Conservation (phyloP, 2,888 invertebrate species). For the Nomada ruficornis region DNA sequence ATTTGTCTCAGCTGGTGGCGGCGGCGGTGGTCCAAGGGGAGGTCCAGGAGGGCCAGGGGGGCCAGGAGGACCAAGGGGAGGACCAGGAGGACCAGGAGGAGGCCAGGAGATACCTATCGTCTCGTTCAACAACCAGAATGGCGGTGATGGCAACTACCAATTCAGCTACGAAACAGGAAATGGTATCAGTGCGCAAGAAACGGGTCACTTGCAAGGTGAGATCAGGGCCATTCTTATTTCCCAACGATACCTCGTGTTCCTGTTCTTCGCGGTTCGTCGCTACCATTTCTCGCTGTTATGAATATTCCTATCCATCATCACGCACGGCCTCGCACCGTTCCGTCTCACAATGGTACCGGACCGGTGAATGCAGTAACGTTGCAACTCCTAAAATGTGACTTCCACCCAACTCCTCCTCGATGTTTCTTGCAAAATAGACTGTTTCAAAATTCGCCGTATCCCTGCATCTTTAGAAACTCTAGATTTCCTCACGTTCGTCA, state of each 20-base stretch:
- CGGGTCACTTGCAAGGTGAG: constrained; percentile 78
- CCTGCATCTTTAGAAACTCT: background rate
- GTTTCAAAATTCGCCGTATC: too few relatives aligned
- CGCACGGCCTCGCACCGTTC: constrained; percentile 37
- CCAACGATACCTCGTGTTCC: constrained; percentile 43
- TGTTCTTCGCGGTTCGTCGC: constrained; percentile 59
- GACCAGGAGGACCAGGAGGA: constrained; percentile 45
- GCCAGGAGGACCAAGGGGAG: constrained; percentile 53
- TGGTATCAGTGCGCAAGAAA: constrained; percentile 79
- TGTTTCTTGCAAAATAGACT: constrained; percentile 3
- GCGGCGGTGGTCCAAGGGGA: constrained; percentile 67
- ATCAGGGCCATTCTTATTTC: constrained; percentile 56
- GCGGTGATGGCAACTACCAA: constrained; percentile 80
- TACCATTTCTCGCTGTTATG: constrained; percentile 53
- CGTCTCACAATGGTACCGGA: constrained; percentile 41
- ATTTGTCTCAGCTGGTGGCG: constrained; percentile 55
- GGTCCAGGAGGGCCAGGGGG: constrained; percentile 33
- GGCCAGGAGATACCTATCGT: constrained; percentile 77
- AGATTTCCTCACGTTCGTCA: background rate
- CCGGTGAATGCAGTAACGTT: constrained; percentile 24
- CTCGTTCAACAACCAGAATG: constrained; percentile 77
- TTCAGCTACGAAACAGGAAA: constrained; percentile 81
- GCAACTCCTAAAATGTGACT: constrained; percentile 35
- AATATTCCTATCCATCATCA: constrained; percentile 62
- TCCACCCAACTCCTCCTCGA: background rate